phyloP scores from a whole-genome alignment of 2,888 invertebrate species.

The Chrysolina haemoptera region DNA sequence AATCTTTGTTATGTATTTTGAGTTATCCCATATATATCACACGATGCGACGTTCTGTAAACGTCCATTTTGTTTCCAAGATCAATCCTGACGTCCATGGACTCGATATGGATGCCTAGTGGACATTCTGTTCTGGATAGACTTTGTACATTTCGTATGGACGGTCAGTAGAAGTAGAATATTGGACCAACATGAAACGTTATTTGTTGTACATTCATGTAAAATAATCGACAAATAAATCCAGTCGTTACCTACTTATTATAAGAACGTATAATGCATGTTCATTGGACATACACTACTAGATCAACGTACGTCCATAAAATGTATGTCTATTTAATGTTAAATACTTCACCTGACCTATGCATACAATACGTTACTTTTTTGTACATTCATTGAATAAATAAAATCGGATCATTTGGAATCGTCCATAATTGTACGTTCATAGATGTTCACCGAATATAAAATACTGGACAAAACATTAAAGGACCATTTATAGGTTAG shows the following conservation, averaged over 20 bases:
- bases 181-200: neutral
- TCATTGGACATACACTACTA: neutral
- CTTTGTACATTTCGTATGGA: constrained; percentile 1
- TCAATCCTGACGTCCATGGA: constrained; percentile 9
- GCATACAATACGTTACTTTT: no score
- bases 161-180: neutral
- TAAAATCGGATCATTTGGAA: no score
- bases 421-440: no score
- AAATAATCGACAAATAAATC: neutral
- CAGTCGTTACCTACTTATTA: neutral
- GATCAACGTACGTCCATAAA: neutral
- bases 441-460: neutral
- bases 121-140: neutral
- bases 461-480: neutral
- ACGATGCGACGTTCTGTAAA: neutral
- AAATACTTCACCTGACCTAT: no score
- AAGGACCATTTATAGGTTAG: no score
- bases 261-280: no score
- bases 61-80: constrained; percentile 13
- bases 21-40: neutral
- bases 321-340: no score
- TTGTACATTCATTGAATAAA: no score
- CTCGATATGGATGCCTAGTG: constrained; percentile 2
- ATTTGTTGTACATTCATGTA: neutral
- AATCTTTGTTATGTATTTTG: no score